Evolutionary conservation across 2,888 invertebrate genomes (phyloP).

Genomic region (Cantharis nigra): DNA sequence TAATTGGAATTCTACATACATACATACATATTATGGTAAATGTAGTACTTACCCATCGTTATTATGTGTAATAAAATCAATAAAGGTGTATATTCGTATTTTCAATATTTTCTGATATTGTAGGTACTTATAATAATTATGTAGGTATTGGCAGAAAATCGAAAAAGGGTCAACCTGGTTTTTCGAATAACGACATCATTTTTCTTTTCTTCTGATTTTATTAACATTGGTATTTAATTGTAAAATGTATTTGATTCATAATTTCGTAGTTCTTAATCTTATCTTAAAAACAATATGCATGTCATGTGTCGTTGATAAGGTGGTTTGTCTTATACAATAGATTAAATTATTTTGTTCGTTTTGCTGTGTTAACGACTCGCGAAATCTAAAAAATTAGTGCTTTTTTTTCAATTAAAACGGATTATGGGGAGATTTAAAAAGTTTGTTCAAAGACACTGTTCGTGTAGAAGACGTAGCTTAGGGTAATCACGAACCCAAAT

Average conservation of each 20-base stretch:
- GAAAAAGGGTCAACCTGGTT: neutral
- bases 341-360: neutral
- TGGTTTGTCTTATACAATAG: neutral
- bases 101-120: neutral
- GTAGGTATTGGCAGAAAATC: neutral
- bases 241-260: neutral
- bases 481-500: neutral
- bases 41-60: neutral
- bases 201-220: neutral
- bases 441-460: slow-evolving; percentile 40
- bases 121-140: neutral
- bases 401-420: neutral
- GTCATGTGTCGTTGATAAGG: slow-evolving; percentile 18
- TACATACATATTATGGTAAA: neutral
- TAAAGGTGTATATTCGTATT: neutral
- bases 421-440: slow-evolving; percentile 41
- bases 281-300: slow-evolving; percentile 19
- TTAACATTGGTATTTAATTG: neutral
- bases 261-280: slow-evolving; percentile 18
- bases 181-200: neutral
- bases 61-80: neutral
- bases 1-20: neutral
- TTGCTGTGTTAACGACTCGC: neutral
- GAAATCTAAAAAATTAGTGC: neutral
- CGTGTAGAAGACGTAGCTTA: neutral